A percentile compares a stretch with the other conserved stretches of the same genome.
phyloP scores from a whole-genome alignment of 2,113 vertebrate species.

The Eurypyga helias region DNA sequence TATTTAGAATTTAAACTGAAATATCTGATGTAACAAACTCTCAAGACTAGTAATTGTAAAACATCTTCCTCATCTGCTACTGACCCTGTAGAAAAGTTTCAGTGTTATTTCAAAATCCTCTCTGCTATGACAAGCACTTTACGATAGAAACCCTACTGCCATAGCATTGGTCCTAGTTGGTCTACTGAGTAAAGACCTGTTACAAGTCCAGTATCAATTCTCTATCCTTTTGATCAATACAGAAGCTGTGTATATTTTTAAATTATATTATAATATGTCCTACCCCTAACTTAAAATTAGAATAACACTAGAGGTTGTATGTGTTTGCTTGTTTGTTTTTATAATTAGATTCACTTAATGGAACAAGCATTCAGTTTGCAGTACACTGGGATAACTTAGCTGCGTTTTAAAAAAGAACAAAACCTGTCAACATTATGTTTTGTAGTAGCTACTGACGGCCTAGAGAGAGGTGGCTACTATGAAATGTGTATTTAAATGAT shows the following conservation, averaged over 20 bases:
- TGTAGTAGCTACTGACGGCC: neutral
- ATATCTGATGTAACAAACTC: neutral
- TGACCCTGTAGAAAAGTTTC: neutral
- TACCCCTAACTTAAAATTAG: neutral
- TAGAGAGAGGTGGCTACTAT: neutral
- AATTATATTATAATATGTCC: neutral
- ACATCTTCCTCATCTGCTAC: neutral
- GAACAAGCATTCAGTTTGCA: neutral
- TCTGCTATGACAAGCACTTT: neutral
- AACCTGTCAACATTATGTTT: neutral
- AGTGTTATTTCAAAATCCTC: neutral
- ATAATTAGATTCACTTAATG: neutral
- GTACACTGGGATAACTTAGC: neutral
- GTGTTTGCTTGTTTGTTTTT: neutral
- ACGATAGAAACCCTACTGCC: neutral
- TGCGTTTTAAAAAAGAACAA: neutral
- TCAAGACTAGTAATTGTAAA: constrained; percentile 16
- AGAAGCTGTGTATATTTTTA: neutral
- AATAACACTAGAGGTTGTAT: neutral
- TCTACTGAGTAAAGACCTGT: neutral
- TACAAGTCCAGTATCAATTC: neutral
- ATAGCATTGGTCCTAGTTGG: neutral
- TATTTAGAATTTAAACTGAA: constrained; percentile 27
- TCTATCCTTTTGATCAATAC: neutral
- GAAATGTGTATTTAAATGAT: neutral